A percentile compares a stretch with the other conserved stretches of the same genome.
phyloP scores from a whole-genome alignment of 2,797 vertebrate species.

The Anisognathus igniventris region DNA sequence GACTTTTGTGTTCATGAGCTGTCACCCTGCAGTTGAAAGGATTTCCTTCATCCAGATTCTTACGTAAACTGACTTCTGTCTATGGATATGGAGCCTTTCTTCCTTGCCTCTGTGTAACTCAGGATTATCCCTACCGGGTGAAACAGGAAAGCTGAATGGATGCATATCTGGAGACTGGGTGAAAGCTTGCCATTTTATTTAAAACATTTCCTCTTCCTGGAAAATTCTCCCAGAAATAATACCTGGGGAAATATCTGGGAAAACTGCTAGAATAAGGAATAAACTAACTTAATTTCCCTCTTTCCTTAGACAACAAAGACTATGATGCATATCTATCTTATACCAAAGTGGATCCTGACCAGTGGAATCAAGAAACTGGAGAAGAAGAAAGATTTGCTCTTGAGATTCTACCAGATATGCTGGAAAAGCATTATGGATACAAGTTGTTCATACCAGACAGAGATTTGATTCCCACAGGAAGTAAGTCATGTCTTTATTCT shows the following conservation, averaged over 20 bases:
- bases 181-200: not conserved
- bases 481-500: slow-evolving; percentile 78
- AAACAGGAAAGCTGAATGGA: not conserved
- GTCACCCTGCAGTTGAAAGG: not conserved
- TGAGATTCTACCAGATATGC: slow-evolving; percentile 95
- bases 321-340: slow-evolving; percentile 97
- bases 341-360: slow-evolving; percentile 98
- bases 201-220: not conserved
- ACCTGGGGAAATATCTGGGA: not conserved
- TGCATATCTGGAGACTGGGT: not conserved
- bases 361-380: slow-evolving; percentile 96
- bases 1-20: not conserved
- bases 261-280: not conserved
- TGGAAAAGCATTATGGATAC: slow-evolving; percentile 98
- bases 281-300: not conserved
- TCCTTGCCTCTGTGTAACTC: not conserved
- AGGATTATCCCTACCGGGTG: not conserved
- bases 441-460: slow-evolving; percentile 97
- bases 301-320: slow-evolving; percentile 83
- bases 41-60: not conserved
- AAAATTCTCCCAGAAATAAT: not conserved
- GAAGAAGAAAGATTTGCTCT: slow-evolving; percentile 97
- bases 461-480: slow-evolving; percentile 98
- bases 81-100: not conserved
- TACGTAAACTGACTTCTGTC: not conserved